Percentiles rank a stretch among this genome's conserved stretches.
These are phyloP conservation scores for Xenotilapia leptura DNA, from an alignment of 2,113 vertebrate species.

Conservation along the genomic window DNA sequence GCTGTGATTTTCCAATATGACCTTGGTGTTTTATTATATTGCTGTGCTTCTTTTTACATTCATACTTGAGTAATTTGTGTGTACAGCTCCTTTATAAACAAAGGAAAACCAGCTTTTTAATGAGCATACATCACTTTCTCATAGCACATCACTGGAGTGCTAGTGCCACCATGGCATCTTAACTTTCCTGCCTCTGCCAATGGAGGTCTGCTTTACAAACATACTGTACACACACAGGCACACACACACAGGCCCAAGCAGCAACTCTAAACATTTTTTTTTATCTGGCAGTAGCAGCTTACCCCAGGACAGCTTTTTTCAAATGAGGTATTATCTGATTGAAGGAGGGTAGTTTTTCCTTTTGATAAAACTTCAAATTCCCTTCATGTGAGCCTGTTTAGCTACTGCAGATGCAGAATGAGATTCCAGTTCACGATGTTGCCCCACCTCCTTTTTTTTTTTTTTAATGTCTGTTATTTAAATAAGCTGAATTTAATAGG, in stretches of 20 bases:
- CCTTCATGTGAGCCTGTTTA: neutral
- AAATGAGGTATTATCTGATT: neutral
- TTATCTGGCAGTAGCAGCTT: slow-evolving; percentile 7
- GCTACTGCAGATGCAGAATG: neutral
- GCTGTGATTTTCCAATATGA: neutral
- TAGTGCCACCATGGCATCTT: neutral
- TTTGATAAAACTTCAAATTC: neutral
- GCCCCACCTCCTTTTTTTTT: neutral
- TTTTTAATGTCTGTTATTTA: neutral
- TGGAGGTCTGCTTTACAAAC: slow-evolving; percentile 3
- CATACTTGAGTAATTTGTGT: neutral
- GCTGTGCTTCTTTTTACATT: neutral
- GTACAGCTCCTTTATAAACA: neutral
- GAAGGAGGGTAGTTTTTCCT: neutral
- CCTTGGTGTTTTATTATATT: neutral
- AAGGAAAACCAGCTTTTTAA: neutral
- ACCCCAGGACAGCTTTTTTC: slow-evolving; percentile 1
- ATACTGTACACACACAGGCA: neutral
- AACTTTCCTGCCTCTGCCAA: neutral
- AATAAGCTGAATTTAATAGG: slow-evolving; percentile 51
- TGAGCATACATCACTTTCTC: neutral
- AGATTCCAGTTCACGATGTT: neutral
- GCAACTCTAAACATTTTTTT: slow-evolving; percentile 1
- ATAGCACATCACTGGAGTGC: neutral
- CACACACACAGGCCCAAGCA: neutral